phyloP scores from a whole-genome alignment of 2,888 invertebrate genomes.

The Harpalus rufipes region DNA sequence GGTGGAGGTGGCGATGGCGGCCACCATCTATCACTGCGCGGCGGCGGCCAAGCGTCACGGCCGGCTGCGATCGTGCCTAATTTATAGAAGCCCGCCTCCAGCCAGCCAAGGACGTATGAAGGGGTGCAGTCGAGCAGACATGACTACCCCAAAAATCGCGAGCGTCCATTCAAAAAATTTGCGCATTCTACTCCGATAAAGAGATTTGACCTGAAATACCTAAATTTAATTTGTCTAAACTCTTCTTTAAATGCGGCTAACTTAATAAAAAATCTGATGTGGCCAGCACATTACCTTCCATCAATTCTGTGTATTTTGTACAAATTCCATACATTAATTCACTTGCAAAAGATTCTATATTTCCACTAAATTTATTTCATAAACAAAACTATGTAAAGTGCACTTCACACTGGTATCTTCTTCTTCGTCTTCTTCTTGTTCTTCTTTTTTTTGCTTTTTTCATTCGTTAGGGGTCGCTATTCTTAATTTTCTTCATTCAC shows the following conservation, averaged over 20 bases:
- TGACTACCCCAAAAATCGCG: slow-evolving; percentile 39
- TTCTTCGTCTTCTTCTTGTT: no score
- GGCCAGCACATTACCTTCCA: no score
- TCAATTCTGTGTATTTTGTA: no score
- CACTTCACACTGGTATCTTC: no score
- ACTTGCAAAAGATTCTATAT: no score
- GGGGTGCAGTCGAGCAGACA: slow-evolving; percentile 53
- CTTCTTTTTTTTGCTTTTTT: no score
- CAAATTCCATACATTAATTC: no score
- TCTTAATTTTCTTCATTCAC: no score
- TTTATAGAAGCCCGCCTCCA: slow-evolving; percentile 63
- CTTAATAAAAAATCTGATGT: no score
- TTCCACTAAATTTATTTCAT: no score
- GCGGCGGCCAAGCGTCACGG: slow-evolving; percentile 62
- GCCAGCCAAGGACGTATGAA: slow-evolving; percentile 50
- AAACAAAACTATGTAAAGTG: no score
- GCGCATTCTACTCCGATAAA: slow-evolving; percentile 25
- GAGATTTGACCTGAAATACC: neutral
- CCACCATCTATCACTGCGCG: slow-evolving; percentile 61
- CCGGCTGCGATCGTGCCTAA: slow-evolving; percentile 67
- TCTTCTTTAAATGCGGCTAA: neutral
- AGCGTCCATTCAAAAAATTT: slow-evolving; percentile 25
- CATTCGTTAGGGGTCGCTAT: no score
- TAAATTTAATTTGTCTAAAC: neutral
- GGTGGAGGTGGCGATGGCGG: slow-evolving; percentile 39